These are phyloP conservation scores for Trichacis sp. DNA, from an alignment of 2,888 invertebrate species.

Conservation along the genomic window DNA sequence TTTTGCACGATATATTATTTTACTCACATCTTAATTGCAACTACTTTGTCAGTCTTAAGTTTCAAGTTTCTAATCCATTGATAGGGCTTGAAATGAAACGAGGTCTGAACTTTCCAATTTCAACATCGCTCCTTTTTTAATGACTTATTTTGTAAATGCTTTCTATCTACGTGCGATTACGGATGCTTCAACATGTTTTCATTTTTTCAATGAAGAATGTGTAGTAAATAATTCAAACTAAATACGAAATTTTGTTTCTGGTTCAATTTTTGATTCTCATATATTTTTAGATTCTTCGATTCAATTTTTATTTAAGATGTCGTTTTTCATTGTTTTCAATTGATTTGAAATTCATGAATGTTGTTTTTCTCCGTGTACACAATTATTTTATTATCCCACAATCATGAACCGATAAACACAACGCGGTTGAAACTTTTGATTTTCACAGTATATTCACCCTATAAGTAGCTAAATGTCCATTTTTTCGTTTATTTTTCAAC, in stretches of 20 bases:
- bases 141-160: slow-evolving; percentile 31
- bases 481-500: background rate
- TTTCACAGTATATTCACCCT: background rate
- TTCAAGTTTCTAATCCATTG: no score
- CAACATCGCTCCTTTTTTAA: slow-evolving; percentile 18
- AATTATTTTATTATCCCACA: background rate
- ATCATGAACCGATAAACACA: background rate
- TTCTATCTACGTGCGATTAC: slow-evolving; percentile 31
- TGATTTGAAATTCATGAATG: no score
- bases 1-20: no score
- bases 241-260: background rate
- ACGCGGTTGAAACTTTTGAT: background rate
- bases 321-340: no score
- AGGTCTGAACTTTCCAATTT: slow-evolving; percentile 41
- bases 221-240: background rate
- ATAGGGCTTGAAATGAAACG: slow-evolving; percentile 31
- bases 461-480: background rate
- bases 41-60: no score
- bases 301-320: no score
- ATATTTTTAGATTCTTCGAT: background rate
- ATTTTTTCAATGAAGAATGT: background rate
- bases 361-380: background rate
- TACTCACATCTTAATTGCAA: no score
- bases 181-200: slow-evolving; percentile 19
- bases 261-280: background rate